Evolutionary conservation across 2,888 invertebrate species (phyloP), one percentile per base, ranked within the genome.

Genomic region (Punctoribates punctum): DNA sequence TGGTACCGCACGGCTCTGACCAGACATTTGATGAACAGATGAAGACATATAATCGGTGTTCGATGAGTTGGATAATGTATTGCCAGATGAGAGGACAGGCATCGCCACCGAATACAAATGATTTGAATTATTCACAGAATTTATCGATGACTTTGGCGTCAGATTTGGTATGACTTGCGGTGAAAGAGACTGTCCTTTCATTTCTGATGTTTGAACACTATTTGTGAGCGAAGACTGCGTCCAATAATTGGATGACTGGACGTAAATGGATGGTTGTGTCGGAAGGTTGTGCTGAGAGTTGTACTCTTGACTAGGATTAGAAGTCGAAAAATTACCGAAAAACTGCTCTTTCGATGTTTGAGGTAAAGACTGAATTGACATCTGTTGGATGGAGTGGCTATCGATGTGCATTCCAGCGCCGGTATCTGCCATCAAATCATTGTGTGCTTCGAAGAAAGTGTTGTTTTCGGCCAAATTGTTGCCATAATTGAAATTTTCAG

Each of bases 261-360:
- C 72, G 25, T 72, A 72, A 15, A 9, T 46, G 23, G 72, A 25
- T 25, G 72, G 72, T 72, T n/a, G 46, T 20, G 27, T 72, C 23
- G 42, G 72, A 38, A n/a, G n/a, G n/a, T n/a, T n/a, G n/a, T n/a
- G n/a, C n/a, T n/a, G n/a, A n/a, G n/a, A n/a, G n/a, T 67, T 67
- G 38, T 72, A 72, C 27, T 72, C 72, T 46, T 72, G 72, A 72
- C 72, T 72, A 72, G 65, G 1, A 20, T 67, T 67, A 23, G 42
- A 11, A 1, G 72, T 38, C 27, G 42, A 20, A 48, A 46, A 72
- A 13, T 25, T 48, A 20, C 23, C 9, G 27, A 72, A 72, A 48
- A 72, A 72, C 48, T 72, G 48, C 23, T 72, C 23, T 72, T 72
- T 42, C 38, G 42, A 25, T 72, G 29, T 15, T 34, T 72, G 72